These are phyloP conservation scores for Limenitis camilla DNA, from an alignment of 2,888 invertebrate genomes.

Conservation along the genomic window DNA sequence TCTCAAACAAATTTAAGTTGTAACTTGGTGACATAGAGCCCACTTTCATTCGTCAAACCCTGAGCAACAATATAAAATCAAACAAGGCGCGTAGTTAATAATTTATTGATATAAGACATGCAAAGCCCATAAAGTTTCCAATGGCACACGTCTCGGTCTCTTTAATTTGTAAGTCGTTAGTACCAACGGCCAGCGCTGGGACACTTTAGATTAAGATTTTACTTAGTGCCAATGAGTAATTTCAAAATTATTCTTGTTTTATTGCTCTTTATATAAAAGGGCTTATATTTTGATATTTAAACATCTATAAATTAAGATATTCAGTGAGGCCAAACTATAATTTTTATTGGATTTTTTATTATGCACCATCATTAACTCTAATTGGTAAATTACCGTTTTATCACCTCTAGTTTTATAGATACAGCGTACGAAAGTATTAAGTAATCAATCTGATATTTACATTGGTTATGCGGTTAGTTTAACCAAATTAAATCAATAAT, in stretches of 20 bases:
- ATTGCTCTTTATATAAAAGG: neutral
- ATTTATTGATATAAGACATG: conserved; percentile 75
- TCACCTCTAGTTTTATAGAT: conserved; percentile 9
- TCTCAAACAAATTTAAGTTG: conserved; percentile 45
- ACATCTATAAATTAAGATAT: conserved; percentile 4
- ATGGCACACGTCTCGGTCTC: conserved; percentile 70
- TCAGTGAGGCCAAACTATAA: conserved; percentile 10
- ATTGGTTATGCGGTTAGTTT: no score
- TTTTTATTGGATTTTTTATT: conserved; percentile 13
- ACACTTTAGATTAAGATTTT: conserved; percentile 60
- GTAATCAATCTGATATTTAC: no score
- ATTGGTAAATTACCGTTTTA: conserved; percentile 17
- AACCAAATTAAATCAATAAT: conserved; percentile 44
- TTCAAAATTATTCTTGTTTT: conserved; percentile 25
- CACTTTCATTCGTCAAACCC: conserved; percentile 48
- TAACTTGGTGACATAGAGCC: conserved; percentile 49
- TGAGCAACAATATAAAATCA: conserved; percentile 63
- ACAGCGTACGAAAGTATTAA: no score
- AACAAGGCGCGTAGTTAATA: conserved; percentile 71
- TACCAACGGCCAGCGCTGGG: conserved; percentile 45
- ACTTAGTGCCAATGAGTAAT: conserved; percentile 29
- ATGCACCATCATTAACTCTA: conserved; percentile 15
- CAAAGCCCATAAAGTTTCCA: conserved; percentile 73
- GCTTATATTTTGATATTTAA: neutral
- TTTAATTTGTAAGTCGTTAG: conserved; percentile 73